Base-by-base conservation (phyloP, 2,888 invertebrate species). In the Plutella xylostella region DNA sequence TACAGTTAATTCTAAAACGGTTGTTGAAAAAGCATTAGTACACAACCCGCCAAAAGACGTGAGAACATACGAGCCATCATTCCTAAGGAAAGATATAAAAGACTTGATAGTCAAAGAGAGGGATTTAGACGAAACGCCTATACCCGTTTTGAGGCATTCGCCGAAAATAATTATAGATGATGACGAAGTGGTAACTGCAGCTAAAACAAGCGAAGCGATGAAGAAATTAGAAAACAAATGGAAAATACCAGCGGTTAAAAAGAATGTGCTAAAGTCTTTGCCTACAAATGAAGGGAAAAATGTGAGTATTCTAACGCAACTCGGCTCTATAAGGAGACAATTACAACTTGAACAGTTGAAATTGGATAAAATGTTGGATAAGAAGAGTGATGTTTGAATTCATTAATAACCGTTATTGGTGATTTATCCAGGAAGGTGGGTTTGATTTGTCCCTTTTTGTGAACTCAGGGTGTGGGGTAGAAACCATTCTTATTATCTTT, bases 321-420 rank as follows among this genome's bases (percentile, higher is more conserved):
- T 90, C 30, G 90, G 90, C 1, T 89, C 90, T 12, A 89, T 90
- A 46, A 66, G 89, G 33, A 77, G 89, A 54, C 90, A 90, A 55
- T 57, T 90, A 55, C 90, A 90, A 53, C 72, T 89, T 35, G 89
- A 90, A 47, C 89, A 89, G 60, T 60, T 90, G 47, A 85, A 86
- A 53, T 67, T 88, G 51, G 88, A 89, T 65, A 78, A 75, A 56
- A 67, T 72, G 71, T 30, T 63, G 34, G 51, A 56, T 1, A 72
- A 68, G 47, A 60, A 61, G 17, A 63, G 62, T 40, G 56, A 52
- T 43, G 30, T 19, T 17, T 37, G 37, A 37, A 20, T 28, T n/a
- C n/a, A n/a, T n/a, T n/a, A n/a, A n/a, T n/a, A n/a, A n/a, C n/a
- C n/a, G n/a, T n/a, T n/a, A n/a, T n/a, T n/a, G n/a, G n/a, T n/a